Base-by-base conservation (phyloP, 2,888 invertebrate species). In the Beris morrisii region DNA sequence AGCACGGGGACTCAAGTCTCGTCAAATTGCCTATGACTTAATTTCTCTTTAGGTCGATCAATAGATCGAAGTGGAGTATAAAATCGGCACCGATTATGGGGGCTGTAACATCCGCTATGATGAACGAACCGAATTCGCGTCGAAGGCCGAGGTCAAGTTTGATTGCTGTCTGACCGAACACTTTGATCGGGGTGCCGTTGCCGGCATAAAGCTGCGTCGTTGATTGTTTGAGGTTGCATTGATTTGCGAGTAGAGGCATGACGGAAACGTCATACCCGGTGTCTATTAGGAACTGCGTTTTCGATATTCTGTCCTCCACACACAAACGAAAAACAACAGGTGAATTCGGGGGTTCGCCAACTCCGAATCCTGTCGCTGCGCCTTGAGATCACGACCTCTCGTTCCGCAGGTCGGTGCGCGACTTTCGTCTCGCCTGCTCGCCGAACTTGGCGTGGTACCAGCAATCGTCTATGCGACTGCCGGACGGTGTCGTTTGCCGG, bases 61-160 rank as follows among this genome's bases (percentile, higher is more conserved):
- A 22, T 2, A 22, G 22, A 22, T 66, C 52, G n/a, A 59, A 66
- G 13, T 69, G 64, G 11, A 50, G 45, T 6, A 70, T 38, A 56
- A 72, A 72, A 50, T 74, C 72, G 0, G 71, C 71, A 1, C 71
- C 70, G 1, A 71, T 67, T 13, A 72, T 73, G 28, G 73, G 69
- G 7, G 59, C 9, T 1, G 68, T 48, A 1, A 73, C 72, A 4
- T 73, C 69, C 1, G 71, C 72, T 28, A 72, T 50, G 28, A 69
- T 65, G 50, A 73, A 73, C 15, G 67, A 73, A 6, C 45, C 9
- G 44, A 71, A 72, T 11, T 65, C 55, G 4, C 70, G 68, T 4
- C 71, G 73, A 44, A 73, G 72, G 53, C 71, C 69, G 0, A 69
- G 53, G 28, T 69, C 66, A 54, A 70, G 69, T 56, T n/a, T 6